These are phyloP conservation scores for Falco cherrug DNA, from an alignment of 2,797 vertebrate species.

Conservation along the genomic window DNA sequence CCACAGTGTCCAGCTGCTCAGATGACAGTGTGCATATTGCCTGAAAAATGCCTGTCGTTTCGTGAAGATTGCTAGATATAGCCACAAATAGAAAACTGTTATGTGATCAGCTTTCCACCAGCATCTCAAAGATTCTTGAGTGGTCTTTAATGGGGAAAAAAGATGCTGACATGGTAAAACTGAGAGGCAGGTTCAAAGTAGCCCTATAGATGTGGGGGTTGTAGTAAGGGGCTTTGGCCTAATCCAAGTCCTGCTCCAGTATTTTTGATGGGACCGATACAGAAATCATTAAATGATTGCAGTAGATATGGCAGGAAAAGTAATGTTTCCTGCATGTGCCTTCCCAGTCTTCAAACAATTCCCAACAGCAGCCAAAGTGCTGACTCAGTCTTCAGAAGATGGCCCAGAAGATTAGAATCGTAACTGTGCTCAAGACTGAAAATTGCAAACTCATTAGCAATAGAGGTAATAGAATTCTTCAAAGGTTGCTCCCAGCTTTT, in stretches of 20 bases:
- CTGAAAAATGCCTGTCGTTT: background rate
- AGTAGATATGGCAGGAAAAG: background rate
- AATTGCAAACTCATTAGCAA: background rate
- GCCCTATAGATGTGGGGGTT: background rate
- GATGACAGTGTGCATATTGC: background rate
- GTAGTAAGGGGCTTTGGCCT: background rate
- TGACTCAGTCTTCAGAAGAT: background rate
- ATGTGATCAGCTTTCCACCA: background rate
- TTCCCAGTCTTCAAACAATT: background rate
- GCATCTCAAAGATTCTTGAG: background rate
- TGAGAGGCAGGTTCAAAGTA: background rate
- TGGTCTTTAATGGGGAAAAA: background rate
- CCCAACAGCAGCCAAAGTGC: background rate
- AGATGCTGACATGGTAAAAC: background rate
- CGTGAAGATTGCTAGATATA: background rate
- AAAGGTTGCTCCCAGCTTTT: background rate
- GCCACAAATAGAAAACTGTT: background rate
- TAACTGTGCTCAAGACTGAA: background rate
- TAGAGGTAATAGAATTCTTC: background rate
- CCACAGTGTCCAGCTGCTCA: background rate
- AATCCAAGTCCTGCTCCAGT: background rate
- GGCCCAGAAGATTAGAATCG: background rate
- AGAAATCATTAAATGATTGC: background rate
- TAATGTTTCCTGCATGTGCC: background rate
- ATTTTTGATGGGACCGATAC: background rate